Conservation (phyloP, 2,888 invertebrate species). For the Metellina segmentata region DNA sequence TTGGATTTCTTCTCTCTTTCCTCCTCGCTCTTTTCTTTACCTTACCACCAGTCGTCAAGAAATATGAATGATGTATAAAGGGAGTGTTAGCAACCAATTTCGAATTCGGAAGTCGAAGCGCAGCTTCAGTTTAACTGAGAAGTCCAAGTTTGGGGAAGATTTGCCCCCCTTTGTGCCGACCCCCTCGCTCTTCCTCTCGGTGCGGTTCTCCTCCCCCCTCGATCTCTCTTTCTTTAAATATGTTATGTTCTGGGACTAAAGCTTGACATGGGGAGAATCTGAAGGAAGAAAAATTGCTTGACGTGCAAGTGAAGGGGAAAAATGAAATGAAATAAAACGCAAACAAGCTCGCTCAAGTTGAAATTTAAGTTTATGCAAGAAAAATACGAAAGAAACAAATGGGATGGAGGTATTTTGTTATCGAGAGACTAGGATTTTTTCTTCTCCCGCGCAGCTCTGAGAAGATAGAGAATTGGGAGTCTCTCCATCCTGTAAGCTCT, state of each 20-base stretch:
- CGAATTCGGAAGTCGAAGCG: constrained; percentile 73
- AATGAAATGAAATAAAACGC: constrained; percentile 75
- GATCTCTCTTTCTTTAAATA: constrained; percentile 66
- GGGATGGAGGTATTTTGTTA: constrained; percentile 68
- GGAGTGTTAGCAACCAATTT: constrained; percentile 76
- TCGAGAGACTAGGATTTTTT: constrained; percentile 43
- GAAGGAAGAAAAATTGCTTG: constrained; percentile 68
- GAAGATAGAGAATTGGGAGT: constrained; percentile 52
- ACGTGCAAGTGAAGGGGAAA: constrained; percentile 64
- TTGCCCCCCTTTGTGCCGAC: neutral
- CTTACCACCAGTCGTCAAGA: constrained; percentile 72
- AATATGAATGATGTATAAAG: constrained; percentile 77
- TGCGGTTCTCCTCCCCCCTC: constrained; percentile 35
- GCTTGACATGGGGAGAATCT: constrained; percentile 61
- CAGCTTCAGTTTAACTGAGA: constrained; percentile 70
- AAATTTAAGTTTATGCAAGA: constrained; percentile 73
- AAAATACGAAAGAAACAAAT: constrained; percentile 71
- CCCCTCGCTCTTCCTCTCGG: constrained; percentile 17
- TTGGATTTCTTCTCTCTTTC: constrained; percentile 71
- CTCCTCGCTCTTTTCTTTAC: constrained; percentile 48
- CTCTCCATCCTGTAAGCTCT: constrained; percentile 36
- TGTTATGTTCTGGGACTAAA: constrained; percentile 70
- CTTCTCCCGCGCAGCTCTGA: constrained; percentile 14
- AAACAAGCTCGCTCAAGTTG: constrained; percentile 71
- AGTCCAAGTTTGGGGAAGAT: constrained; percentile 35